phyloP scores from a whole-genome alignment of 2,888 invertebrate species.

The Epistrophe grossulariae region DNA sequence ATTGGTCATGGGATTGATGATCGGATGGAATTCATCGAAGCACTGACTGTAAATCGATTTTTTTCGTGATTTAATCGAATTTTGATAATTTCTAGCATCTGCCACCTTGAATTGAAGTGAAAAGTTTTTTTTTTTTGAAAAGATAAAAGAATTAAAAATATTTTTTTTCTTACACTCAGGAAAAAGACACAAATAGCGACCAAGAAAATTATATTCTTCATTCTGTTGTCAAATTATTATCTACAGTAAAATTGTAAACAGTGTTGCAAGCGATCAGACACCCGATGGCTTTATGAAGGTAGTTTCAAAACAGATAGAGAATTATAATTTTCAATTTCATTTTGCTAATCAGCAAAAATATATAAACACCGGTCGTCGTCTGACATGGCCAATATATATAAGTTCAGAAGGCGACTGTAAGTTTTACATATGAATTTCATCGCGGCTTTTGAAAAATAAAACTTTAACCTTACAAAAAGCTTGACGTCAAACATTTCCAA shows the following conservation, averaged over 20 bases:
- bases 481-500: too few relatives aligned
- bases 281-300: too few relatives aligned
- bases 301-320: too few relatives aligned
- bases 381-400: too few relatives aligned
- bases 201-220: neutral
- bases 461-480: too few relatives aligned
- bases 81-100: neutral
- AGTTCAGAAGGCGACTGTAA: too few relatives aligned
- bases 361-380: too few relatives aligned
- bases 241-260: neutral
- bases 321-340: neutral
- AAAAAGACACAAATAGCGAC: neutral
- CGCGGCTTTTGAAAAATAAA: too few relatives aligned
- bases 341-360: neutral
- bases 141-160: neutral
- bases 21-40: neutral
- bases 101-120: neutral
- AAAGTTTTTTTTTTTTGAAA: neutral
- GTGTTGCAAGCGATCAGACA: neutral
- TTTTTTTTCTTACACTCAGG: constrained; percentile 14
- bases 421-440: too few relatives aligned
- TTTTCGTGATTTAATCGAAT: neutral
- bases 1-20: neutral
- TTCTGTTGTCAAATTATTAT: neutral
- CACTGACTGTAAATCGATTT: neutral